phyloP scores from a whole-genome alignment of 2,113 vertebrate genomes.

The Speoplatyrhinus poulsoni region DNA sequence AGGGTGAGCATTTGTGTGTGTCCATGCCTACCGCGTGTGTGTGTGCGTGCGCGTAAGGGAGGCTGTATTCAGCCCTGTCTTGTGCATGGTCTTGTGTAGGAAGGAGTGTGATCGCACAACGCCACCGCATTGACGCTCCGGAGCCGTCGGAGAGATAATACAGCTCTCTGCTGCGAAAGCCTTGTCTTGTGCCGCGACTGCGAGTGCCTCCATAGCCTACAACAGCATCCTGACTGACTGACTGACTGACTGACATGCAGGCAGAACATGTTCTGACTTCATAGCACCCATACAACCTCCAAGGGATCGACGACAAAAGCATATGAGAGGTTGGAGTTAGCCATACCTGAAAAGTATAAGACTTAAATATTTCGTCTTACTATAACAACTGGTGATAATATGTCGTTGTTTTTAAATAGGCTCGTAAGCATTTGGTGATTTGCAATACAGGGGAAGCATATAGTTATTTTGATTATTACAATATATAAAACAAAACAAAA shows the following conservation, averaged over 20 bases:
- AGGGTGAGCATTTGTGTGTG: slow-evolving; percentile 32
- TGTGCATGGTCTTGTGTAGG: slow-evolving; percentile 68
- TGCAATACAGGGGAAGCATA: no score
- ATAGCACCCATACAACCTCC: neutral
- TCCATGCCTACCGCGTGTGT: slow-evolving; percentile 11
- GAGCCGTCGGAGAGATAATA: slow-evolving; percentile 51
- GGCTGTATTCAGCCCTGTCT: slow-evolving; percentile 52
- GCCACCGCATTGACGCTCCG: slow-evolving; percentile 56
- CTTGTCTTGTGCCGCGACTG: slow-evolving; percentile 44
- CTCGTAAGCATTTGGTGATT: no score
- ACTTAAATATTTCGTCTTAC: no score
- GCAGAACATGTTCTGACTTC: slow-evolving; percentile 27
- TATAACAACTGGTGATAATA: no score
- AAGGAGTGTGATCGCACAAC: slow-evolving; percentile 64
- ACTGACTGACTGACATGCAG: slow-evolving; percentile 36
- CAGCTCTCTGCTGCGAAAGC: slow-evolving; percentile 47
- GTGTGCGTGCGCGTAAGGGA: slow-evolving; percentile 8
- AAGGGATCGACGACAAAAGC: no score
- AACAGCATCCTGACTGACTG: slow-evolving; percentile 54
- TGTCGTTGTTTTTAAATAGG: no score
- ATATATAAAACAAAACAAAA: no score
- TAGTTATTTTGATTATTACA: no score
- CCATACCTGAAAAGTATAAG: no score
- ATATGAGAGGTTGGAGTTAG: no score
- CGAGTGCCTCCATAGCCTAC: neutral